Evolutionary conservation across 2,113 vertebrate species (phyloP).

Genomic region (Setophaga kirtlandii): DNA sequence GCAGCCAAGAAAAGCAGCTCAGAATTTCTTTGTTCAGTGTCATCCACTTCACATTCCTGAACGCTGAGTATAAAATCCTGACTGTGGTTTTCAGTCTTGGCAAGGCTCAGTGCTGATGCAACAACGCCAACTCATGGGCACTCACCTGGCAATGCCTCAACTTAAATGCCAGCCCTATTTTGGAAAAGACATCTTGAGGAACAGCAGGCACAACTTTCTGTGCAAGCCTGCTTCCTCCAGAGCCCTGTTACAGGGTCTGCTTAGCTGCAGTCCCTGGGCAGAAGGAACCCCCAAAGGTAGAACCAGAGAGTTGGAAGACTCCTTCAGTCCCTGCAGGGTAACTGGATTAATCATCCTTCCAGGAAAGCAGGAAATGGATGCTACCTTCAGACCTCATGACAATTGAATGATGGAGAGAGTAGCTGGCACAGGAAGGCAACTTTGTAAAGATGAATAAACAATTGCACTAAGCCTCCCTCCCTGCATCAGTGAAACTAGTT

Average conservation of each 20-base stretch:
- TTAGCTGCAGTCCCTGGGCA: background rate
- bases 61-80: slow-evolving; percentile 23
- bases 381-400: background rate
- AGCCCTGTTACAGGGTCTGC: background rate
- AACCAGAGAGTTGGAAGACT: background rate
- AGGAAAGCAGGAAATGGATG: background rate
- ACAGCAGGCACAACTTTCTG: background rate
- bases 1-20: slow-evolving; percentile 51
- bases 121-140: background rate
- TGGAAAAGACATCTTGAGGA: slow-evolving; percentile 4
- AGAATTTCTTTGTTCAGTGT: slow-evolving; percentile 39
- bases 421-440: background rate
- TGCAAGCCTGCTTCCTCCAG: background rate
- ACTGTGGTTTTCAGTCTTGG: slow-evolving; percentile 45
- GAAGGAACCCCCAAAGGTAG: background rate
- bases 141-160: slow-evolving; percentile 31
- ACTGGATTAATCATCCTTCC: background rate
- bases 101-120: slow-evolving; percentile 30
- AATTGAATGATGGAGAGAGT: background rate
- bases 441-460: background rate
- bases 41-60: slow-evolving; percentile 59
- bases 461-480: background rate
- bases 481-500: background rate
- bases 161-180: background rate
- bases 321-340: background rate